These are phyloP conservation scores for Propsilocerus akamusi DNA, from an alignment of 1,140 invertebrate species.

Conservation along the genomic window DNA sequence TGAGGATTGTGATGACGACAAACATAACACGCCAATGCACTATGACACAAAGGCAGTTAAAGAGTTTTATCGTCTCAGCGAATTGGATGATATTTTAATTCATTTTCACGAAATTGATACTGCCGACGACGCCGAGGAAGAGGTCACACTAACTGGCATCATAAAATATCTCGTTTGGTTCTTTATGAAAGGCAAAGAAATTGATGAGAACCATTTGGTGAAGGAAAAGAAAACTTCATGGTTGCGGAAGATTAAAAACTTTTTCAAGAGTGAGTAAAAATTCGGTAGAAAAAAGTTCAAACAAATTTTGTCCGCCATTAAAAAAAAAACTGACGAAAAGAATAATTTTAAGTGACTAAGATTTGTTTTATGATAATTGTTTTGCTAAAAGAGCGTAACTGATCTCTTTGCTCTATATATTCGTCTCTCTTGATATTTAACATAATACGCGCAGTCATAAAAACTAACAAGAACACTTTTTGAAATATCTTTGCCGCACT, in stretches of 20 bases:
- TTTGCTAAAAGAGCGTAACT: neutral
- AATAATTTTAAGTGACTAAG: too few relatives aligned
- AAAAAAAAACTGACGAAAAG: too few relatives aligned
- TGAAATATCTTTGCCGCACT: too few relatives aligned
- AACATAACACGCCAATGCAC: neutral
- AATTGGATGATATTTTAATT: neutral
- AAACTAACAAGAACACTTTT: neutral
- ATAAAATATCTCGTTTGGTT: neutral
- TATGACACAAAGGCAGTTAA: neutral
- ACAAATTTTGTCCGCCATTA: too few relatives aligned
- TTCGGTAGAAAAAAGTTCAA: too few relatives aligned
- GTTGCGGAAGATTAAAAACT: too few relatives aligned
- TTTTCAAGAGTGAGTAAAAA: too few relatives aligned
- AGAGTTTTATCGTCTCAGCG: neutral
- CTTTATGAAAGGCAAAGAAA: neutral
- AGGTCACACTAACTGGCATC: neutral
- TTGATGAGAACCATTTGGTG: neutral
- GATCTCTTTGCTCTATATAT: too few relatives aligned
- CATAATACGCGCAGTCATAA: slow-evolving; percentile 4
- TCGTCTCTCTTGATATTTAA: neutral
- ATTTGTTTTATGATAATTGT: slow-evolving; percentile 1
- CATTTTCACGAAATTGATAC: neutral
- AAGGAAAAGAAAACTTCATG: too few relatives aligned
- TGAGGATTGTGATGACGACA: neutral
- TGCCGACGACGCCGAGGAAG: neutral